A percentile compares a stretch with the other conserved stretches of the same genome.
These are phyloP conservation scores for Eupithecia vulgata DNA, from an alignment of 2,888 invertebrate genomes.

Conservation along the genomic window DNA sequence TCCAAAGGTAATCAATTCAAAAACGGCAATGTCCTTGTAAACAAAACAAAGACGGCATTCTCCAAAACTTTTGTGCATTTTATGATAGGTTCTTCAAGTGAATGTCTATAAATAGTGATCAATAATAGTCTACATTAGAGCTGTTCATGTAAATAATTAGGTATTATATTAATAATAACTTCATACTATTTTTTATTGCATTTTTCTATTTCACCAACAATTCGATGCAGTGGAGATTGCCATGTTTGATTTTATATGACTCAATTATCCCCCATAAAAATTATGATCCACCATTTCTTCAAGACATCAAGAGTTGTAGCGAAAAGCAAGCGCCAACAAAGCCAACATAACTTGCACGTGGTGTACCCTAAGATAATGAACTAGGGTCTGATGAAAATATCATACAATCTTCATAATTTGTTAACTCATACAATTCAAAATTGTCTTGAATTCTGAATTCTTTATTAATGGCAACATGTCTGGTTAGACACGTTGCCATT, in stretches of 20 bases:
- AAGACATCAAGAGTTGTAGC: no score
- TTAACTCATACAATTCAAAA: no score
- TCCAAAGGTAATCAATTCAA: conserved; percentile 26
- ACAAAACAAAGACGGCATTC: conserved; percentile 28
- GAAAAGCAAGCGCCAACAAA: no score
- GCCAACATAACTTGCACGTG: no score
- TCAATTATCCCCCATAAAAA: no score
- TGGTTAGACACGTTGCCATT: no score
- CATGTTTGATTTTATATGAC: conserved; percentile 28
- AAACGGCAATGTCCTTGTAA: conserved; percentile 30
- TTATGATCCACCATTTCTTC: no score
- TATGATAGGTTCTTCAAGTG: conserved; percentile 25
- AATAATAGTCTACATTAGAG: conserved; percentile 27
- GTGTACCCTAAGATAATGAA: no score
- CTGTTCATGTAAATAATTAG: conserved; percentile 20
- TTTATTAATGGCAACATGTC: no score
- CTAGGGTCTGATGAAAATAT: no score
- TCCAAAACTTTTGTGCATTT: conserved; percentile 28
- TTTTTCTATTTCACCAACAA: conserved; percentile 23
- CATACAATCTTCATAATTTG: no score
- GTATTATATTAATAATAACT: conserved; percentile 18
- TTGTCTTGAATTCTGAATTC: no score
- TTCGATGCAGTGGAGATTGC: conserved; percentile 24
- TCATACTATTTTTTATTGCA: conserved; percentile 25
- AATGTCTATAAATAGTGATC: conserved; percentile 28